A percentile compares a stretch with the other conserved stretches of the same genome.
These are phyloP conservation scores for Dreissena rostriformis DNA, from an alignment of 1,140 invertebrate genomes.

Conservation along the genomic window DNA sequence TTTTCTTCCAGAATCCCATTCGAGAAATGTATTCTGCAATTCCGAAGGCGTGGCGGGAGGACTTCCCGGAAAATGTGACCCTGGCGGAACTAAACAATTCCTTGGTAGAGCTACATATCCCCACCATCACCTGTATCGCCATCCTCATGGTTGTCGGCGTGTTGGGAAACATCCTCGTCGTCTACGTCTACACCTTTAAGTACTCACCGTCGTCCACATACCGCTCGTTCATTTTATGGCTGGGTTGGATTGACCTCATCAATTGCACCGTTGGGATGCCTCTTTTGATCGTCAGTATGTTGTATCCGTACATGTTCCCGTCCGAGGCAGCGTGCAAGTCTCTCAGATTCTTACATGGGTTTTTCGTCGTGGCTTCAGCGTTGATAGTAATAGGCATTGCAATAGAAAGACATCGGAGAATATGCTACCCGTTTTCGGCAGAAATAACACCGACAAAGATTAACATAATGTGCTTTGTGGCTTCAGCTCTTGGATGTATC, in stretches of 20 bases:
- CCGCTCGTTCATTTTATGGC: slow-evolving; percentile 36
- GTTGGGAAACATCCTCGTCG: slow-evolving; percentile 61
- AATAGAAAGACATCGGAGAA: slow-evolving; percentile 25
- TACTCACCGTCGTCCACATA: slow-evolving; percentile 8
- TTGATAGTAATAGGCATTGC: slow-evolving; percentile 38
- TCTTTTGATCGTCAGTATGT: slow-evolving; percentile 30
- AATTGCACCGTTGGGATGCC: slow-evolving; percentile 29
- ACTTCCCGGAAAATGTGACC: slow-evolving; percentile 9
- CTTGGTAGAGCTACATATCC: slow-evolving; percentile 33
- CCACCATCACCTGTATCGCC: slow-evolving; percentile 18
- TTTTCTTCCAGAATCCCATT: no score
- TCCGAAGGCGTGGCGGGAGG: slow-evolving; percentile 16
- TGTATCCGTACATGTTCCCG: slow-evolving; percentile 44
- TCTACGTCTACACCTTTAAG: slow-evolving; percentile 59
- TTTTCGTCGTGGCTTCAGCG: slow-evolving; percentile 10
- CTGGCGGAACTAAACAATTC: slow-evolving; percentile 24
- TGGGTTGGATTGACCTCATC: slow-evolving; percentile 32
- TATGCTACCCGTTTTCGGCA: slow-evolving; percentile 10
- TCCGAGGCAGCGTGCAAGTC: slow-evolving; percentile 17
- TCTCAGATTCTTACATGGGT: slow-evolving; percentile 28
- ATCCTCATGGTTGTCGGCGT: slow-evolving; percentile 59
- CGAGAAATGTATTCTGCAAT: slow-evolving; percentile 36
- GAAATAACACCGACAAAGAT: slow-evolving; percentile 7
- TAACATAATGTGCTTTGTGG: slow-evolving; percentile 22
- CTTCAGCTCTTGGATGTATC: neutral